A percentile compares a stretch with the other conserved stretches of the same genome.
Evolutionary conservation across 2,888 invertebrate genomes (phyloP).

Genomic region (Artemia sp.): DNA sequence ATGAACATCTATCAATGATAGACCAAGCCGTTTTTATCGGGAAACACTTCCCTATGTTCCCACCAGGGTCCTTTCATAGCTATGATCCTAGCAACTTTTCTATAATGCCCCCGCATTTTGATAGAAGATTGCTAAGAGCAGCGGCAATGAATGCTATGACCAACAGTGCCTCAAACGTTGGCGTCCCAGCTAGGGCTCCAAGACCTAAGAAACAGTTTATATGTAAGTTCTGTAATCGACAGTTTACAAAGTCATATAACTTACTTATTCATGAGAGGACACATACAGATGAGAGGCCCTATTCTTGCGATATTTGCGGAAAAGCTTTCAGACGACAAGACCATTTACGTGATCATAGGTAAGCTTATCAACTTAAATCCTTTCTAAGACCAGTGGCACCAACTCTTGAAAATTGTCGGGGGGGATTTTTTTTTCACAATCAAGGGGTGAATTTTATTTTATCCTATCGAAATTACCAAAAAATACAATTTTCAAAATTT

Average conservation of each 20-base stretch:
- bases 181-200: conserved; percentile 42
- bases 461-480: too few relatives aligned
- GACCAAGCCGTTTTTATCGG: conserved; percentile 38
- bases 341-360: conserved; percentile 83
- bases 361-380: conserved; percentile 31
- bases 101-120: conserved; percentile 21
- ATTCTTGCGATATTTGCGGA: conserved; percentile 92
- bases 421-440: too few relatives aligned
- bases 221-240: conserved; percentile 93
- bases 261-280: conserved; percentile 91
- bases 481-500: too few relatives aligned
- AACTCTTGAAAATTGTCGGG: too few relatives aligned
- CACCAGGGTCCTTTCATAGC: conserved; percentile 22
- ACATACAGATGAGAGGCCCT: conserved; percentile 92
- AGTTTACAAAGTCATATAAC: conserved; percentile 95
- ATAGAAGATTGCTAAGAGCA: conserved; percentile 21
- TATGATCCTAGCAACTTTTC: conserved; percentile 20
- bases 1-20: conserved; percentile 41
- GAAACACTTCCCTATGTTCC: conserved; percentile 23
- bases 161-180: conserved; percentile 13
- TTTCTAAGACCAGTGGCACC: background rate
- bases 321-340: conserved; percentile 95
- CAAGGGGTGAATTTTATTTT: too few relatives aligned
- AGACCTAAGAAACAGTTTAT: conserved; percentile 95
- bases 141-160: background rate